Evolutionary conservation across 2,113 vertebrate genomes (phyloP).

Genomic region (Prunella himalayana): DNA sequence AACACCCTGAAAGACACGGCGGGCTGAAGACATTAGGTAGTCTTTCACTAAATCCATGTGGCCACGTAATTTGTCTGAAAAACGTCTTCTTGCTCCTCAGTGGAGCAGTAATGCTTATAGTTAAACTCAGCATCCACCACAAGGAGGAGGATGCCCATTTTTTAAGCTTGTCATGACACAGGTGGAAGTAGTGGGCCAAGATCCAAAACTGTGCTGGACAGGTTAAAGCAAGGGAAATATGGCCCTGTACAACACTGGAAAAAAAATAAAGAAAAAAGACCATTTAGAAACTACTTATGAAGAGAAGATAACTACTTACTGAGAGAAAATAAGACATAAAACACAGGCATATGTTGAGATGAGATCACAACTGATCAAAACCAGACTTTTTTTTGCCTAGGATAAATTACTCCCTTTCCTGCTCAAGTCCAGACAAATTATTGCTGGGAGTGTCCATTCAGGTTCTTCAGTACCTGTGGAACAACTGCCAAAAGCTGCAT

Average conservation of each 20-base stretch:
- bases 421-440: background rate
- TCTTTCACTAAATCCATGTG: background rate
- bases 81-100: background rate
- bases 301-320: background rate
- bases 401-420: background rate
- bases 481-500: background rate
- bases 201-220: background rate
- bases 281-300: background rate
- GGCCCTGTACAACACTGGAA: background rate
- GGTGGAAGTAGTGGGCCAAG: background rate
- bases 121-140: background rate
- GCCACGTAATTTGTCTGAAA: background rate
- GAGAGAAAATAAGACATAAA: background rate
- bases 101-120: background rate
- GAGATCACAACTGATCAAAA: background rate
- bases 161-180: background rate
- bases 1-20: background rate
- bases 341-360: background rate
- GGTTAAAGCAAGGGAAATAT: background rate
- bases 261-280: background rate
- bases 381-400: background rate
- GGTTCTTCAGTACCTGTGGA: background rate
- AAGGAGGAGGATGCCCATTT: background rate
- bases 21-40: background rate
- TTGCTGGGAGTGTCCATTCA: background rate